phyloP scores from a whole-genome alignment of 2,113 vertebrate species.

The Pterophyllum scalare region DNA sequence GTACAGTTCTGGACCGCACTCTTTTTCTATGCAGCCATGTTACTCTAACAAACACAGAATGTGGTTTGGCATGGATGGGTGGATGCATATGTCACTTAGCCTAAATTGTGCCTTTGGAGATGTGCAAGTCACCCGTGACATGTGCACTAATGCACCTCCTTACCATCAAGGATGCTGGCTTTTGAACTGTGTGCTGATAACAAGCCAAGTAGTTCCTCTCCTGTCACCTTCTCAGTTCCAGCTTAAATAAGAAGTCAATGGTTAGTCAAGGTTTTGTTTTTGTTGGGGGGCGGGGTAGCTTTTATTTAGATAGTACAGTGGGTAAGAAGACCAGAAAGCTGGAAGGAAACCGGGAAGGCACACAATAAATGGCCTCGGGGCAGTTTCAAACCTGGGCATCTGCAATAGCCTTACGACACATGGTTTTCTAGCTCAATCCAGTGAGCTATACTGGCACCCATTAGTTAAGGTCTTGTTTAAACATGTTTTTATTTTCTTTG shows the following conservation, averaged over 20 bases:
- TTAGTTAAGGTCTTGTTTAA: background rate
- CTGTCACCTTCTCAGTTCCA: background rate
- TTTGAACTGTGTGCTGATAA: slow-evolving; percentile 1
- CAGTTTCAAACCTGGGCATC: no score
- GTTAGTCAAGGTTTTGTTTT: background rate
- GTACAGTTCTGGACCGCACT: background rate
- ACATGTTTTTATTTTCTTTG: no score
- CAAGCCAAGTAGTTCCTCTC: background rate
- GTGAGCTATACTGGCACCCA: background rate
- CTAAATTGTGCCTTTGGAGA: background rate
- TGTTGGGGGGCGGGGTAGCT: no score
- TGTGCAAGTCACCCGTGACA: background rate
- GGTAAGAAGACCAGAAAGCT: no score
- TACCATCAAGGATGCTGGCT: background rate
- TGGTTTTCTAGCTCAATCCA: no score
- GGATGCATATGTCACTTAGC: background rate
- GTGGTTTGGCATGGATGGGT: background rate
- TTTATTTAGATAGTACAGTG: no score
- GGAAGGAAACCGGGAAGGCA: no score
- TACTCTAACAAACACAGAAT: background rate
- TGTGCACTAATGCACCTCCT: background rate
- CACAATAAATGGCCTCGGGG: background rate
- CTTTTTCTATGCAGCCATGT: background rate
- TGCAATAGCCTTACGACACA: background rate
- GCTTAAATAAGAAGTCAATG: background rate